Evolutionary conservation across 2,113 vertebrate species (phyloP).

Genomic region (Pelecanus crispus): DNA sequence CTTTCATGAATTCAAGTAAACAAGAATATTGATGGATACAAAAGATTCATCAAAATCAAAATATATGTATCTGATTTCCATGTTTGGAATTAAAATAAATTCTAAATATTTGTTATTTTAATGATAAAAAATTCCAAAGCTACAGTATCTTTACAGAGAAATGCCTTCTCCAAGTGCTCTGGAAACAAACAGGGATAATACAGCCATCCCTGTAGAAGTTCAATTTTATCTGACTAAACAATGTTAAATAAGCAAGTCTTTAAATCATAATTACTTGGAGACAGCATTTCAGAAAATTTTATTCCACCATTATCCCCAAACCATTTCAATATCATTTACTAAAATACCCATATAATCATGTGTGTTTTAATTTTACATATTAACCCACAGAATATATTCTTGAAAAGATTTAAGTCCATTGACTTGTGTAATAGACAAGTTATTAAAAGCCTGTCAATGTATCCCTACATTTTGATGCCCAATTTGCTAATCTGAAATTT

Average conservation of each 20-base stretch:
- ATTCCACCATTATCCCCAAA: background rate
- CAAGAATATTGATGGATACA: background rate
- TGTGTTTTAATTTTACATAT: background rate
- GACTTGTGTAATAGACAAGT: background rate
- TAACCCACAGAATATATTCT: background rate
- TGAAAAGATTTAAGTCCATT: background rate
- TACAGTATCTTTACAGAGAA: background rate
- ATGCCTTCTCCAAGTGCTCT: background rate
- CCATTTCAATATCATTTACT: background rate
- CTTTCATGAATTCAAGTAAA: background rate
- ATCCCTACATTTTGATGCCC: background rate
- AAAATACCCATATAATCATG: background rate
- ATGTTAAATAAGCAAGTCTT: background rate
- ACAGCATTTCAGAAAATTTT: background rate
- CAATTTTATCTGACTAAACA: background rate
- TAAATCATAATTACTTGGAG: background rate
- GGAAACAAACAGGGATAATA: background rate
- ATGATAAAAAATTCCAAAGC: background rate
- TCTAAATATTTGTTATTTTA: background rate
- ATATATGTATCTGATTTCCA: background rate
- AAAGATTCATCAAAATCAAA: background rate
- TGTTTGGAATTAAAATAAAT: background rate
- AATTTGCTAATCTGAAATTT: background rate
- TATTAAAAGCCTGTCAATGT: background rate
- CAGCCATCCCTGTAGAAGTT: background rate